Conservation (phyloP, 2,797 vertebrate genomes). For the Hypotaenidia okinawae region DNA sequence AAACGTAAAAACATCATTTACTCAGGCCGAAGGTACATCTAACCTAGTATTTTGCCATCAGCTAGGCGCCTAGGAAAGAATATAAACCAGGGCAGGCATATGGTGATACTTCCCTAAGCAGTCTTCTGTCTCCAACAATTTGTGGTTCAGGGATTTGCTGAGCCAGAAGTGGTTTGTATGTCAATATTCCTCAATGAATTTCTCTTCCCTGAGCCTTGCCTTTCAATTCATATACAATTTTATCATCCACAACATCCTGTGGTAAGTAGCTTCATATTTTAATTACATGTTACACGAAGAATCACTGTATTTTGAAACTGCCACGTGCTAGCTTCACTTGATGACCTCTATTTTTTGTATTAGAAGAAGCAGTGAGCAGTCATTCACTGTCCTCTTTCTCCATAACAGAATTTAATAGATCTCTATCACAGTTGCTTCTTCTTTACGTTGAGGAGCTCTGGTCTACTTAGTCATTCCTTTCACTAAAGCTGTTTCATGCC, state of each 20-base stretch:
- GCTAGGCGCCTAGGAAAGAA: neutral
- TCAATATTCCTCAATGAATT: neutral
- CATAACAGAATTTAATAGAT: constrained; percentile 9
- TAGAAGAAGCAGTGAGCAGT: neutral
- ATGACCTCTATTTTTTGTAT: neutral
- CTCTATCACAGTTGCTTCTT: constrained; percentile 8
- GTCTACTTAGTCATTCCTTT: constrained; percentile 2
- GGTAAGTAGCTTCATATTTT: constrained; percentile 11
- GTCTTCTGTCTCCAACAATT: neutral
- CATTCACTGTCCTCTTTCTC: constrained; percentile 7
- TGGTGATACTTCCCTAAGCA: neutral
- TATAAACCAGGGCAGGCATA: neutral
- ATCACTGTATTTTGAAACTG: neutral
- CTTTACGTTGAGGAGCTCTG: neutral
- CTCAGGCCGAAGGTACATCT: neutral
- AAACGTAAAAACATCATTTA: neutral
- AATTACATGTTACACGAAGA: neutral
- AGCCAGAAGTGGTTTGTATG: constrained; percentile 14
- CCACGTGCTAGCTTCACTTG: neutral
- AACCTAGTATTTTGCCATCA: neutral
- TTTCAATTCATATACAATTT: constrained; percentile 13
- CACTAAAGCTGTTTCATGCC: neutral
- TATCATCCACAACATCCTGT: constrained; percentile 14
- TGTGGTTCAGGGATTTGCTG: neutral
- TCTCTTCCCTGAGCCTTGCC: neutral